Percentiles rank a stretch among this genome's conserved stretches.
Conservation (phyloP, 1,140 invertebrate species). For the Bombus pyrosoma region DNA sequence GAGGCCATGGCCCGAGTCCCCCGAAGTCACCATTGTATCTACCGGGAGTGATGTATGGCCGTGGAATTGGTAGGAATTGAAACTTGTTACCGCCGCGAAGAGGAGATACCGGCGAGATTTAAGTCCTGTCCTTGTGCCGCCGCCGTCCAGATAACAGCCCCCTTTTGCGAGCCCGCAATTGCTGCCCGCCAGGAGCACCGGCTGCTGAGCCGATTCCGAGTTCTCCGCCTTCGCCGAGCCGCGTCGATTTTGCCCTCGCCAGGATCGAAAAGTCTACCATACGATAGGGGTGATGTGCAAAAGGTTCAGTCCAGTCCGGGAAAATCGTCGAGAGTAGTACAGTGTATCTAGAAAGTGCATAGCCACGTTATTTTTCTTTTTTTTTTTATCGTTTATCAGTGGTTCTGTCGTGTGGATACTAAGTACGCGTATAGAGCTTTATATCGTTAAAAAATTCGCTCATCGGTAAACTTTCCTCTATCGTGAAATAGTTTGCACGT, state of each 20-base stretch:
- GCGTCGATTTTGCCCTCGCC: too few species aligned
- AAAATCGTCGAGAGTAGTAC: too few species aligned
- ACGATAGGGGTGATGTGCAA: too few species aligned
- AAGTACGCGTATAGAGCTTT: too few species aligned
- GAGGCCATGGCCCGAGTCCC: conserved; percentile 69
- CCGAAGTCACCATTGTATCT: conserved; percentile 77
- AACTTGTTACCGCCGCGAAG: conserved; percentile 76
- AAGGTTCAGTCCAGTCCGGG: too few species aligned
- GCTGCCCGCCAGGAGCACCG: conserved; percentile 30
- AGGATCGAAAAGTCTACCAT: not conserved
- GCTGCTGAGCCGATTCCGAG: not conserved
- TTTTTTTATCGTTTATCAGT: too few species aligned
- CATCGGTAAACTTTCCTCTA: too few species aligned
- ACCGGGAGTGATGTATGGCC: conserved; percentile 78
- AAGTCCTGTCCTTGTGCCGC: conserved; percentile 72
- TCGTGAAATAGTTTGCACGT: too few species aligned
- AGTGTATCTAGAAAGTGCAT: too few species aligned
- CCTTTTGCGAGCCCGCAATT: conserved; percentile 62
- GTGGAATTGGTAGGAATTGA: conserved; percentile 79
- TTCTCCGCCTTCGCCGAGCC: not conserved
- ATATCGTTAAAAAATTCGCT: too few species aligned
- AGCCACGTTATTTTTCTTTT: too few species aligned
- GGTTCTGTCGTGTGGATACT: too few species aligned
- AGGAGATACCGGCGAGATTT: conserved; percentile 77
- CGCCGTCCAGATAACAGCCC: conserved; percentile 64